Evolutionary conservation across 2,888 invertebrate genomes (phyloP).

Genomic region (Anthrax anthrax): DNA sequence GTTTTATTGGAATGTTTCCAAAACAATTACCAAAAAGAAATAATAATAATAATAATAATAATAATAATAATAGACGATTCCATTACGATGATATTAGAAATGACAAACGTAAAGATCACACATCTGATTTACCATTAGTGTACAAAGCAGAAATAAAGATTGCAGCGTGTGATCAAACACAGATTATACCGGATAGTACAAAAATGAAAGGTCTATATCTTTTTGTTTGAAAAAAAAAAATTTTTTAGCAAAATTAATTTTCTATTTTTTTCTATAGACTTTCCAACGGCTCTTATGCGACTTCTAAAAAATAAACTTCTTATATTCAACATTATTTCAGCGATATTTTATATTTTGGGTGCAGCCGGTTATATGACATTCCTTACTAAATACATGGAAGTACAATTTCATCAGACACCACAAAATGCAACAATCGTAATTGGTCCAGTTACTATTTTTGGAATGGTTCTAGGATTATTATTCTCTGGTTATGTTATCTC

Average conservation of each 20-base stretch:
- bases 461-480: slow-evolving; percentile 45
- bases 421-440: slow-evolving; percentile 50
- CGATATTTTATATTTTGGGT: slow-evolving; percentile 48
- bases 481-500: slow-evolving; percentile 44
- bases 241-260: slow-evolving; percentile 2
- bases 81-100: too few species aligned
- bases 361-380: slow-evolving; percentile 53
- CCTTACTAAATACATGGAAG: slow-evolving; percentile 59
- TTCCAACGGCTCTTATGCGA: slow-evolving; percentile 42
- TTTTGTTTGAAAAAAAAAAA: background rate
- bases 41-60: background rate
- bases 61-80: background rate
- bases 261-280: slow-evolving; percentile 33
- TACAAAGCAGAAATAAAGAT: background rate
- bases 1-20: slow-evolving; percentile 52
- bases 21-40: slow-evolving; percentile 25
- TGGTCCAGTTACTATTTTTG: slow-evolving; percentile 43
- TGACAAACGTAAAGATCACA: too few species aligned
- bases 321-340: slow-evolving; percentile 49
- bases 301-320: slow-evolving; percentile 49
- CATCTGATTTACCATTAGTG: background rate
- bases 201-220: background rate
- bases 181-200: background rate
- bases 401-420: slow-evolving; percentile 51
- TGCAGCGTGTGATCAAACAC: background rate